These are phyloP conservation scores for Anguilla anguilla DNA, from an alignment of 2,797 vertebrate genomes.

Conservation along the genomic window DNA sequence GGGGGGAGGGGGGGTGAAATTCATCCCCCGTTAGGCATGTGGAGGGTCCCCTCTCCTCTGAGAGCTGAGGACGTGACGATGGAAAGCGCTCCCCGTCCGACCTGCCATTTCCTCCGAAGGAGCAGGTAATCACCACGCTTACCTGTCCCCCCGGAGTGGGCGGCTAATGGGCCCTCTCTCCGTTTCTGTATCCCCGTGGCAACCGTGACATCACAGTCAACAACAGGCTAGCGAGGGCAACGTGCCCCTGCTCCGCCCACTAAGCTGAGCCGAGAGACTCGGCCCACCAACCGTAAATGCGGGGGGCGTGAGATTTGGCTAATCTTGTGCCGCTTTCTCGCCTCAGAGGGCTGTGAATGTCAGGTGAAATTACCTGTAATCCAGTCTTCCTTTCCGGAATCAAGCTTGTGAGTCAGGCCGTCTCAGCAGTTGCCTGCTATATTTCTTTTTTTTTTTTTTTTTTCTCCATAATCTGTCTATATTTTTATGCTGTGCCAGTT, in stretches of 20 bases:
- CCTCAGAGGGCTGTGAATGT: not conserved
- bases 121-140: not conserved
- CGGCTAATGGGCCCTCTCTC: not conserved
- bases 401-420: not conserved
- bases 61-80: not conserved
- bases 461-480: not conserved
- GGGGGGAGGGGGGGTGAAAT: conserved; percentile 3
- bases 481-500: not conserved
- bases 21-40: not conserved
- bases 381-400: not conserved
- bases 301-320: not conserved
- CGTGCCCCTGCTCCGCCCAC: not conserved
- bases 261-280: not conserved
- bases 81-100: not conserved
- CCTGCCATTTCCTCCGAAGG: not conserved
- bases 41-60: not conserved
- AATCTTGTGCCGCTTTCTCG: not conserved
- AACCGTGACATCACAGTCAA: not conserved
- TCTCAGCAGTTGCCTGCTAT: not conserved
- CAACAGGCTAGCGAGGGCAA: not conserved
- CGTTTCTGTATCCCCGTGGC: not conserved
- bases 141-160: not conserved
- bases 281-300: not conserved
- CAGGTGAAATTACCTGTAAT: not conserved
- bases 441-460: not conserved